Evolutionary conservation across 64 coral and sea anemone species (phyloP), one percentile per base, ranked within the genome.

Genomic region (Cladopsammia gracilis): DNA sequence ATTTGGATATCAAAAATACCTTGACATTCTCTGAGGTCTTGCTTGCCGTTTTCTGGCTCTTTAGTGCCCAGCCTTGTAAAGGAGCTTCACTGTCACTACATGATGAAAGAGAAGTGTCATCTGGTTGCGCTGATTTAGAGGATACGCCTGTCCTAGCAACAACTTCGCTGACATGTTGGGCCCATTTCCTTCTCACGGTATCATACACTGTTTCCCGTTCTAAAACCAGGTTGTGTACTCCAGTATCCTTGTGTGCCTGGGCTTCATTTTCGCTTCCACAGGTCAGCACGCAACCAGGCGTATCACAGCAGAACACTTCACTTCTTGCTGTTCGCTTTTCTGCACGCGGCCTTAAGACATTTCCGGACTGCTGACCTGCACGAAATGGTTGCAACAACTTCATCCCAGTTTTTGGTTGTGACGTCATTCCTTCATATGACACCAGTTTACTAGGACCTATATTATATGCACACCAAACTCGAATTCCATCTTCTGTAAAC

Each of bases 121-220:
- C 4, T 5, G 48, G 14, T 56, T 18, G 49, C 7, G 49, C 9
- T 74, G 25, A 42, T 44, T 6, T 16, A 74, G 71, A 25, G 22
- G 71, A 15, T 3, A 3, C 71, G 12, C 71, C 18, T 7, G 71
- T 74, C 20, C 49, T 13, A 3, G 25, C 13, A 58, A 19, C 57
- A 58, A 73, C 24, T 52, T 53, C 67, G 50, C n/a, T 74, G 52
- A 87, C 85, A 57, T 73, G 11, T 6, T 73, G 16, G 3, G 67
- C 62, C 68, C 70, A 87, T 87, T 69, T 56, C 45, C 23, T 87
- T 58, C 69, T 57, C 10, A 87, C 26, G 10, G 20, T 72, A 26
- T 87, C 85, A 34, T 87, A 87, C 26, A 87, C 7, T 11, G 68
- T 58, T 74, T 74, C 85, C 6, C 56, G 23, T 14, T 87, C 85